These are phyloP conservation scores for Chesias legatella DNA, from an alignment of 2,888 invertebrate species.

Conservation along the genomic window DNA sequence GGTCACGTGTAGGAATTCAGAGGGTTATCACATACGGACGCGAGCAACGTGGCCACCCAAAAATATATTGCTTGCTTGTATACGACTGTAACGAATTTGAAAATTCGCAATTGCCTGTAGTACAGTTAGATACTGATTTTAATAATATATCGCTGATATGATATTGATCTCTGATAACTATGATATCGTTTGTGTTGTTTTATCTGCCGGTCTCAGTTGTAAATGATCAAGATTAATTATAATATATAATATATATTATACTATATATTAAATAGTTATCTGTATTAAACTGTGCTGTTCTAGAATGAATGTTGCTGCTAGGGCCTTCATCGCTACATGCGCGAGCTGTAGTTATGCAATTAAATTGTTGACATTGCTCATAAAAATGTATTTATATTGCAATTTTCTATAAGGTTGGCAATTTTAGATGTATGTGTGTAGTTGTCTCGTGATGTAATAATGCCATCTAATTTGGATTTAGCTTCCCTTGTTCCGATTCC, in stretches of 20 bases:
- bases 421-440: slow-evolving; percentile 1
- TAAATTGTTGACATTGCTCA: slow-evolving; percentile 37
- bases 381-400: slow-evolving; percentile 30
- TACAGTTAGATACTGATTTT: no score
- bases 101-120: no score
- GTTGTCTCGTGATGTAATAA: not conserved
- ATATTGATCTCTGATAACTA: no score
- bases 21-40: no score
- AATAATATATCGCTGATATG: no score
- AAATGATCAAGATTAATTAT: no score
- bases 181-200: no score
- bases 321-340: not conserved
- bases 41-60: no score
- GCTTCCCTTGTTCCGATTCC: not conserved
- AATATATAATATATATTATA: no score
- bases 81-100: slow-evolving; percentile 4
- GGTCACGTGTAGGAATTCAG: no score
- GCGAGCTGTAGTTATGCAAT: slow-evolving; percentile 36
- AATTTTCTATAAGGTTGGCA: slow-evolving; percentile 9
- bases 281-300: not conserved
- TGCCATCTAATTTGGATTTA: not conserved
- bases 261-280: no score
- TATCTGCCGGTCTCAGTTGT: no score
- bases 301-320: slow-evolving; percentile 6
- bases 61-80: slow-evolving; percentile 5